A percentile compares a stretch with the other conserved stretches of the same genome.
These are phyloP conservation scores for Petrocephalus microphthalmus DNA, from an alignment of 2,113 vertebrate genomes.

Conservation along the genomic window DNA sequence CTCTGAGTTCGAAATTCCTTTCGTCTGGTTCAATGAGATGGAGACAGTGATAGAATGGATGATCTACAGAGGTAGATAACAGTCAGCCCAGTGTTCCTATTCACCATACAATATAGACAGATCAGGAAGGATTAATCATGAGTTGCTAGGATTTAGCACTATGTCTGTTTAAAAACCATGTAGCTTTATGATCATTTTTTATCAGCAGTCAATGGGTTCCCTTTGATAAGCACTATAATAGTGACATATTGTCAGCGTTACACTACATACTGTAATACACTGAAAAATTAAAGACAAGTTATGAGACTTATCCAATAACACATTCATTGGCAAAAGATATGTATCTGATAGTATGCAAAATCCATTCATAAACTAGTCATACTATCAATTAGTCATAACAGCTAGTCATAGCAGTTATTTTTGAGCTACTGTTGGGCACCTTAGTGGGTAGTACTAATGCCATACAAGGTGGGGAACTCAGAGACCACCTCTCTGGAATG, in stretches of 20 bases:
- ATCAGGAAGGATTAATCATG: background rate
- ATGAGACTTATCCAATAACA: background rate
- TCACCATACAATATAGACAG: background rate
- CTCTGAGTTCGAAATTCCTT: background rate
- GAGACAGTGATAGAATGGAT: background rate
- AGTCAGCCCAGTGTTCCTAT: background rate
- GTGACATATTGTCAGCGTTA: background rate
- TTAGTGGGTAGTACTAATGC: background rate
- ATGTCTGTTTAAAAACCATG: background rate
- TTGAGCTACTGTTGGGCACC: background rate
- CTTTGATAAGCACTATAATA: background rate
- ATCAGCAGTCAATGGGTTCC: background rate
- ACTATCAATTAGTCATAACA: background rate
- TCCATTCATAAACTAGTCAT: slow-evolving; percentile 1
- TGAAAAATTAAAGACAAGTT: background rate
- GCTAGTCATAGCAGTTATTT: background rate
- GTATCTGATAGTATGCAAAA: background rate
- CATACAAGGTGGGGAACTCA: background rate
- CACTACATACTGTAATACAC: background rate
- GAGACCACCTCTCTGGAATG: background rate
- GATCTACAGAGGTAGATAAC: background rate
- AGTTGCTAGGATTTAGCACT: background rate
- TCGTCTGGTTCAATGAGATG: background rate
- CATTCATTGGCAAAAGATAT: background rate
- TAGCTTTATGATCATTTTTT: background rate